A percentile compares a stretch with the other conserved stretches of the same genome.
Evolutionary conservation across 2,113 vertebrate species (phyloP).

Genomic region (Quiscalus mexicanus): DNA sequence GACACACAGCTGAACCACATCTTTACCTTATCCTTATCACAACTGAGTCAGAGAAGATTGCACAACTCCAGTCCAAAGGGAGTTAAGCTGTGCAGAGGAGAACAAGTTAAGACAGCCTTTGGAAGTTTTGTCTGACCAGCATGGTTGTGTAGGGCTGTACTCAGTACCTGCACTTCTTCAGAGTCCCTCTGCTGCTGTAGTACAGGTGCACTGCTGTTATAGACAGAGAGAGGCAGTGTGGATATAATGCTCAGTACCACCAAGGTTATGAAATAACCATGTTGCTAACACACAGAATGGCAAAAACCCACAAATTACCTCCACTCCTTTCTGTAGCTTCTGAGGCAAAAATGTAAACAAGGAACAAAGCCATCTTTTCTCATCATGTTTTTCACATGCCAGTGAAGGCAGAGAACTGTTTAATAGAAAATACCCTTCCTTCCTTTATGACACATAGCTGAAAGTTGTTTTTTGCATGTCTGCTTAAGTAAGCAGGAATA

Average conservation of each 20-base stretch:
- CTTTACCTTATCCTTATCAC: background rate
- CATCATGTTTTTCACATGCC: background rate
- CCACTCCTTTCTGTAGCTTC: background rate
- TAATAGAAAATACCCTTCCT: background rate
- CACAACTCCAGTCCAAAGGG: background rate
- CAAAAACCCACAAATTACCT: background rate
- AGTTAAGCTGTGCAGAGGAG: background rate
- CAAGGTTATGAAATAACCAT: background rate
- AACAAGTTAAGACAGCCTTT: background rate
- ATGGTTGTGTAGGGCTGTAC: background rate
- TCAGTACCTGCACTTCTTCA: too few relatives aligned
- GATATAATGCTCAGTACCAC: too few relatives aligned
- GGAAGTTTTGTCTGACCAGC: background rate
- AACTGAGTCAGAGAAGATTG: background rate
- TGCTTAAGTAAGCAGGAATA: background rate
- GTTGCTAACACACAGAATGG: background rate
- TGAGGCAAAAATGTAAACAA: background rate
- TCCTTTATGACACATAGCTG: accelerated
- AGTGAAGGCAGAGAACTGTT: background rate
- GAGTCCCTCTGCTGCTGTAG: background rate
- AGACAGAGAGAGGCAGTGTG: accelerated
- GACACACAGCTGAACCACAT: background rate
- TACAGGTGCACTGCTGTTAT: background rate
- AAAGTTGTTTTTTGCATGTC: background rate
- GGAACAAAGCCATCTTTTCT: background rate